Evolutionary conservation across 2,888 invertebrate genomes (phyloP).

Genomic region (Zelleria hepariella): DNA sequence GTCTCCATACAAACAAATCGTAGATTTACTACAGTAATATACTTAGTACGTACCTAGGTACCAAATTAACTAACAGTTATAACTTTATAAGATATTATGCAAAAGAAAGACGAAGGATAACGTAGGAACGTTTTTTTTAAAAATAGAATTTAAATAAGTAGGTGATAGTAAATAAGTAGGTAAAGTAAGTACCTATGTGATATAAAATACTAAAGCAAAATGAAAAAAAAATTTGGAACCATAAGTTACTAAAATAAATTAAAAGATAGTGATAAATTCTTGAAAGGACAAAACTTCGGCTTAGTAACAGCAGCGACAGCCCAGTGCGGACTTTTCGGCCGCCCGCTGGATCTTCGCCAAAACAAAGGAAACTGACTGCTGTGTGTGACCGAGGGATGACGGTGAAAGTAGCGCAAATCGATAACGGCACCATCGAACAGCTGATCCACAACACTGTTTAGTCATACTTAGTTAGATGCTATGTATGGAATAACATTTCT

Average conservation of each 20-base stretch:
- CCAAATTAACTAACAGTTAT: neutral
- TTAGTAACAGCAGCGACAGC: neutral
- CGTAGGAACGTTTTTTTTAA: neutral
- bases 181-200: neutral
- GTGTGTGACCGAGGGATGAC: conserved; percentile 10
- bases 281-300: neutral
- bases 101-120: neutral
- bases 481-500: too few relatives aligned
- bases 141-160: neutral
- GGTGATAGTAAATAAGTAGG: neutral
- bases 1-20: too few relatives aligned
- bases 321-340: neutral
- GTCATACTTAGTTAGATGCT: neutral
- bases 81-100: neutral
- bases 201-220: neutral
- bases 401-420: conserved; percentile 53
- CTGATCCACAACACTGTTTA: conserved; percentile 1
- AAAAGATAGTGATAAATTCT: neutral
- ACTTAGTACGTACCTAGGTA: neutral
- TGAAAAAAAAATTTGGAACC: neutral
- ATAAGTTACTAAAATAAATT: neutral
- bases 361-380: conserved; percentile 37
- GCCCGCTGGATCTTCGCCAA: conserved; percentile 33
- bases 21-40: too few relatives aligned
- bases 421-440: conserved; percentile 25